Evolutionary conservation across 2,113 vertebrate species (phyloP), one percentile per base, ranked within the genome.

Genomic region (Piliocolobus tephrosceles): DNA sequence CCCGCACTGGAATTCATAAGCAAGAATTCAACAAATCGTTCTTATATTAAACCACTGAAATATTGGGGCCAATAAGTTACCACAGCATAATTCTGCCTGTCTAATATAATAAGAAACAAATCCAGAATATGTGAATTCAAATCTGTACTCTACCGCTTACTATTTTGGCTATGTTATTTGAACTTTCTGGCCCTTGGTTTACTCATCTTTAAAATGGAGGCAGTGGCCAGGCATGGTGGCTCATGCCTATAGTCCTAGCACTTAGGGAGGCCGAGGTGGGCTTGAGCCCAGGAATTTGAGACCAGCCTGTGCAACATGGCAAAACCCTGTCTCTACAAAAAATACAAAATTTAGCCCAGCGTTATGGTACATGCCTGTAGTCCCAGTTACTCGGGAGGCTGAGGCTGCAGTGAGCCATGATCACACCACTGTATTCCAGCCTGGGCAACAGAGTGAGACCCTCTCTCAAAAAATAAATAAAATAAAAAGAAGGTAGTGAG

Each of bases 101-200:
- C 38, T 58, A 78, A 85, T 90, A 9, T 83, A 89, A 88, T 30
- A 88, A 57, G n/a, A 91, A 88, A 89, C 38, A 8, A 93, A 89
- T n/a, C 13, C 64, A 79, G 55, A 84, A 47, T 86, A 81, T 18
- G 18, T 75, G 50, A 90, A 72, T 45, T 80, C 43, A 90, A 50
- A 80, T 86, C 64, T 94, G 20, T 86, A 82, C 30, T 88, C 88
- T 61, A 38, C 58, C 73, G 88, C 32, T 85, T 79, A 72, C 5
- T 88, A 78, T 78, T 90, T 58, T 92, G 32, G 78, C 55, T 75
- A 88, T 55, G 30, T 81, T 66, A 88, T 88, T 45, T 83, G 57
- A 86, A 92, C 38, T 66, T 35, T 22, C 40, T 78, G 32, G 30
- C 47, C 76, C 76, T 95, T 82, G 76, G 72, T 45, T 47, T 83